Percentiles rank a stretch among this genome's conserved stretches.
These are phyloP conservation scores for Ormyrus rosae DNA, from an alignment of 2,888 invertebrate genomes.

Conservation along the genomic window DNA sequence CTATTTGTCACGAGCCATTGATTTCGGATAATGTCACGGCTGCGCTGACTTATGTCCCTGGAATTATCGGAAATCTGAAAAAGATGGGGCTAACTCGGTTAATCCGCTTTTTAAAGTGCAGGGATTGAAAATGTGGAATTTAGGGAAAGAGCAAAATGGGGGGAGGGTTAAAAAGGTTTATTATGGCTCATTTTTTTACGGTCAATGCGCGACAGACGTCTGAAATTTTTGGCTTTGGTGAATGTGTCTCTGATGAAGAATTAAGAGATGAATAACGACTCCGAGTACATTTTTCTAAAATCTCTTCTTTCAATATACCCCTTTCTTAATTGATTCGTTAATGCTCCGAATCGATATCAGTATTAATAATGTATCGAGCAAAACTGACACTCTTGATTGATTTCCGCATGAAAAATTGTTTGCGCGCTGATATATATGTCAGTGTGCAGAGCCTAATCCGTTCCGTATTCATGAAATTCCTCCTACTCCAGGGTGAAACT, in stretches of 20 bases:
- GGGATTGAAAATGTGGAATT: conserved; percentile 52
- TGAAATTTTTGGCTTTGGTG: conserved; percentile 17
- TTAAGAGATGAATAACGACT: conserved; percentile 34
- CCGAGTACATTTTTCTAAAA: background rate
- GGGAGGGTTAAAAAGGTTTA: conserved; percentile 2
- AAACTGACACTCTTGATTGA: conserved; percentile 24
- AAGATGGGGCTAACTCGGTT: conserved; percentile 29
- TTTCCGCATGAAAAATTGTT: conserved; percentile 23
- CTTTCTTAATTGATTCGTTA: background rate
- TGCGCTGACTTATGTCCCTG: conserved; percentile 36
- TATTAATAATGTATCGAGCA: background rate
- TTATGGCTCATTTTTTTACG: conserved; percentile 14
- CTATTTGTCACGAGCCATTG: conserved; percentile 58
- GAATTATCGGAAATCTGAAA: conserved; percentile 50
- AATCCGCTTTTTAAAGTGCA: conserved; percentile 41
- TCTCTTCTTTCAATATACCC: background rate
- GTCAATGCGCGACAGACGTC: background rate
- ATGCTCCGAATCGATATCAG: background rate
- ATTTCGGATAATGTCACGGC: conserved; percentile 49
- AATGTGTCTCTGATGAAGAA: conserved; percentile 34
- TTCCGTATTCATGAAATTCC: conserved; percentile 16
- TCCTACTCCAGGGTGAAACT: background rate
- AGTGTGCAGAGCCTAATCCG: conserved; percentile 9
- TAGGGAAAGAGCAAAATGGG: conserved; percentile 11
- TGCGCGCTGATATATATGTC: conserved; percentile 3